Conservation (phyloP, 2,797 vertebrate species). For the Florisuga fusca region DNA sequence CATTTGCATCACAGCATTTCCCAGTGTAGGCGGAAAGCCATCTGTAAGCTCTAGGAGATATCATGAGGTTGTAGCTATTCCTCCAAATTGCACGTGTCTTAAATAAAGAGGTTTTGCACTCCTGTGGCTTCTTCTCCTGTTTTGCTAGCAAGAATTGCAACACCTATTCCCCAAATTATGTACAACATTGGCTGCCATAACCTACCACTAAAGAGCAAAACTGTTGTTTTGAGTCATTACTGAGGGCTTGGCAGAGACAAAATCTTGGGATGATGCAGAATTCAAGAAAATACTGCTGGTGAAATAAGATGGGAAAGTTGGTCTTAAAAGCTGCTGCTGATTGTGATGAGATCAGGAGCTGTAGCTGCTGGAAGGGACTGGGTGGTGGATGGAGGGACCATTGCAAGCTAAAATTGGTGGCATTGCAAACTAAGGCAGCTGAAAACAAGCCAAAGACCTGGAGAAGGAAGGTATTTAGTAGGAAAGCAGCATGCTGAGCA, state of each 20-base stretch:
- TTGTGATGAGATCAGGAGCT: background rate
- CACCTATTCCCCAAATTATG: background rate
- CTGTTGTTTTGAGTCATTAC: background rate
- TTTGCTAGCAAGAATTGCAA: background rate
- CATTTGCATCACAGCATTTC: background rate
- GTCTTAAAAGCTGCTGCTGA: rapidly evolving
- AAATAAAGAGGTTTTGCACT: background rate
- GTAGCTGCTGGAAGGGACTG: background rate
- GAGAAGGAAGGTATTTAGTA: background rate
- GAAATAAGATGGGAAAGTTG: background rate
- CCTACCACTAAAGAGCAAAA: background rate
- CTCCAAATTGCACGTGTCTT: background rate
- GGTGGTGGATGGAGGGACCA: background rate
- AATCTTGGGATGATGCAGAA: background rate
- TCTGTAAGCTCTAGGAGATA: background rate
- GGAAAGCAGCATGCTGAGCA: background rate
- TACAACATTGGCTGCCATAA: background rate
- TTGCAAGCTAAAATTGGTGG: background rate
- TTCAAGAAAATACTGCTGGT: background rate
- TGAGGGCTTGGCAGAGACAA: background rate
- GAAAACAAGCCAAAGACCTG: background rate
- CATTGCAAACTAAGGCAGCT: background rate
- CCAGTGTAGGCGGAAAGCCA: background rate
- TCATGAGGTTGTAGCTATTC: background rate
- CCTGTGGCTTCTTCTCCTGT: background rate